Percentiles rank a stretch among this genome's conserved stretches.
Conservation (phyloP, 2,888 invertebrate species). For the Oxytorus armatus region DNA sequence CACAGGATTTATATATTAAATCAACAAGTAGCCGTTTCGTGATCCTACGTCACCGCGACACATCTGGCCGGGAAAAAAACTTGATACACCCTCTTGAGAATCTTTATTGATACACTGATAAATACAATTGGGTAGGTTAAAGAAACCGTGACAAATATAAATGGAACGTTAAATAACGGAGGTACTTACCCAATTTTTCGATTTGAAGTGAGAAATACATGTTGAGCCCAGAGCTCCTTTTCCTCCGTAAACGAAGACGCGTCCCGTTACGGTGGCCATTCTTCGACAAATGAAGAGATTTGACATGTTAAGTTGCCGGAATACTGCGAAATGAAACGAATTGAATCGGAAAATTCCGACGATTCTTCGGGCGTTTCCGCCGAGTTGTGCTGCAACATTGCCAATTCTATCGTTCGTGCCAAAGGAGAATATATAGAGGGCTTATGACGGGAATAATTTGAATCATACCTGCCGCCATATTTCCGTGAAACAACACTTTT, state of each 20-base stretch:
- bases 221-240: constrained; percentile 97
- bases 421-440: constrained; percentile 8
- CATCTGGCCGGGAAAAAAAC: constrained; percentile 16
- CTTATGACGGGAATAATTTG: constrained; percentile 52
- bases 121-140: constrained; percentile 42
- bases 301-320: constrained; percentile 44
- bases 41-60: constrained; percentile 7
- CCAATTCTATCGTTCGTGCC: constrained; percentile 62
- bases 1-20: constrained; percentile 8
- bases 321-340: constrained; percentile 40
- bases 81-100: not conserved
- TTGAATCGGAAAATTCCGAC: constrained; percentile 68
- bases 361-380: constrained; percentile 71
- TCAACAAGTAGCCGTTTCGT: constrained; percentile 60
- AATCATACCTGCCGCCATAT: not conserved
- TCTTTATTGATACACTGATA: constrained; percentile 5
- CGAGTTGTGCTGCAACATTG: constrained; percentile 67
- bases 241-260: constrained; percentile 97
- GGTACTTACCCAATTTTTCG: constrained; percentile 94
- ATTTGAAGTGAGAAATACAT: constrained; percentile 95
- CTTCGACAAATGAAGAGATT: constrained; percentile 72
- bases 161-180: not conserved
- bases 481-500: not conserved
- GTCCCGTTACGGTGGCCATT: constrained; percentile 87
- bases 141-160: not conserved